Conservation (phyloP, 2,888 invertebrate genomes). For the Drosophila borealis region DNA sequence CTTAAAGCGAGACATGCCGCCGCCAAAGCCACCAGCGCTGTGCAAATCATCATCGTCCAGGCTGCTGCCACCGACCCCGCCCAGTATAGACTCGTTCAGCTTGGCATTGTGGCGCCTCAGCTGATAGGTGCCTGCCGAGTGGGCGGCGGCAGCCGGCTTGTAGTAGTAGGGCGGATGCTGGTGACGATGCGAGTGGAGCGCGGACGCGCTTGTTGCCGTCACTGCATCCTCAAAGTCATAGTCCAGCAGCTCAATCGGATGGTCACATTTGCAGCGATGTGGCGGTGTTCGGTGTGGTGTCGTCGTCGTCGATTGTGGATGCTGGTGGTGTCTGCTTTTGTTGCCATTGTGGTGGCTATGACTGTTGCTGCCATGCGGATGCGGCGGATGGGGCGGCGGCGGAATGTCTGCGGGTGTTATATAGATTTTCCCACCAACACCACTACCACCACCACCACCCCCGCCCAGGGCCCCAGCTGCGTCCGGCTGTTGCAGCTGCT, state of each 20-base stretch:
- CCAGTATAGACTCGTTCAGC: constrained; percentile 68
- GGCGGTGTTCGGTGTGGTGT: constrained; percentile 67
- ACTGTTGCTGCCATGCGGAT: constrained; percentile 51
- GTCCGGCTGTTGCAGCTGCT: constrained; percentile 51
- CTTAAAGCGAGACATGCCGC: constrained; percentile 67
- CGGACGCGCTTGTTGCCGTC: constrained; percentile 40
- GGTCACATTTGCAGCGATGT: constrained; percentile 73
- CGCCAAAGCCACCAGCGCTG: constrained; percentile 67
- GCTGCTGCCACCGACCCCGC: constrained; percentile 61
- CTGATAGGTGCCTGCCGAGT: constrained; percentile 43
- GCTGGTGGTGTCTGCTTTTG: constrained; percentile 56
- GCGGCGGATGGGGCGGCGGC: constrained; percentile 79
- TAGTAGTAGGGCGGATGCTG: constrained; percentile 74
- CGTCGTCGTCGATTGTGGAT: constrained; percentile 49
- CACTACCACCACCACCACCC: constrained; percentile 13
- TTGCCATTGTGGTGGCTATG: constrained; percentile 64
- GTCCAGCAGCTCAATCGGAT: constrained; percentile 72
- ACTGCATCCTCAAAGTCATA: constrained; percentile 65
- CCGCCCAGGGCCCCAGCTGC: constrained; percentile 10
- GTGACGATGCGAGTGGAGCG: constrained; percentile 51
- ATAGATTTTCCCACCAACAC: constrained; percentile 72
- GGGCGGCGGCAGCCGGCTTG: constrained; percentile 44
- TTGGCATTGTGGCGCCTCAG: constrained; percentile 66
- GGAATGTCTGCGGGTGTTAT: constrained; percentile 82
- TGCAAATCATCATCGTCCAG: constrained; percentile 67